Evolutionary conservation across 2,113 vertebrate genomes (phyloP).

Genomic region (Cynoglossus semilaevis): DNA sequence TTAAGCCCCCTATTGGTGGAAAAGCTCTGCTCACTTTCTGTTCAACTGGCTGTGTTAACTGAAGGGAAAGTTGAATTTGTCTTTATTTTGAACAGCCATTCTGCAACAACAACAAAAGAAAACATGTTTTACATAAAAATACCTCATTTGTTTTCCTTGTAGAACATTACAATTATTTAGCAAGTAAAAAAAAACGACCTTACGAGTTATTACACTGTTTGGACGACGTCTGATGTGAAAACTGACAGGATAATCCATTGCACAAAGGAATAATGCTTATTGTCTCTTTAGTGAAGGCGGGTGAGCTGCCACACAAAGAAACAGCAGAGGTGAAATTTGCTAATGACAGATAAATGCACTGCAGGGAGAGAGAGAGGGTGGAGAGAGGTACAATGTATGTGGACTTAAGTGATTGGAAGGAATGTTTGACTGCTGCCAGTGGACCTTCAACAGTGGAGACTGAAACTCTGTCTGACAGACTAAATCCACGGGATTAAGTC

Average conservation of each 20-base stretch:
- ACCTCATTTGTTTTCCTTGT: background rate
- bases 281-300: constrained; percentile 25
- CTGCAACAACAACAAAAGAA: no score
- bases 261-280: constrained; percentile 9
- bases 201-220: constrained; percentile 4
- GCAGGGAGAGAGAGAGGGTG: constrained; percentile 6
- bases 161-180: background rate
- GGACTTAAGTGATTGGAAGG: constrained; percentile 33
- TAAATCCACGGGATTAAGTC: constrained; percentile 17
- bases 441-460: constrained; percentile 5
- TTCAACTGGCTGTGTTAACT: no score
- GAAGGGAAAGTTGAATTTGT: no score
- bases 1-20: no score
- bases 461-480: constrained; percentile 33
- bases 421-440: constrained; percentile 27
- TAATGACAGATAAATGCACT: constrained; percentile 9
- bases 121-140: no score
- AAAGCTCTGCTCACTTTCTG: no score
- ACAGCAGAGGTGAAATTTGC: background rate
- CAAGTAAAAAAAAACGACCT: background rate
- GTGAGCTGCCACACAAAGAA: constrained; percentile 21
- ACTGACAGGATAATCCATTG: constrained; percentile 26
- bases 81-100: no score
- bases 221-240: constrained; percentile 20
- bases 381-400: constrained; percentile 5